Evolutionary conservation across 2,113 vertebrate species (phyloP), one percentile per base, ranked within the genome.

Genomic region (Callorhinus ursinus): DNA sequence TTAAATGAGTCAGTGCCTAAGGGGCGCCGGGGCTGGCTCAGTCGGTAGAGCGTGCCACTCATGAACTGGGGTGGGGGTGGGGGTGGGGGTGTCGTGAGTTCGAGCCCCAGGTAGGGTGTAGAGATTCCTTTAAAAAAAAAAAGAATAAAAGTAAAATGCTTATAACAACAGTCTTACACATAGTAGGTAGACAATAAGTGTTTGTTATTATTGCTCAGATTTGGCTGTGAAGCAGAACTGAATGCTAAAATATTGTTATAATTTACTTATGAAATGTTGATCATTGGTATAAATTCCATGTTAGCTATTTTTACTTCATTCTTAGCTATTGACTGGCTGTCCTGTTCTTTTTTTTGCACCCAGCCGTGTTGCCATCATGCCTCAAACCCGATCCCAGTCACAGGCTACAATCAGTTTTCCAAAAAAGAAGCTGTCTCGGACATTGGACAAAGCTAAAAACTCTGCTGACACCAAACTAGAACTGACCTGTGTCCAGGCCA

Each of bases 401-500:
- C 99, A 99, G 98, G 97, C 98, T 94, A 98, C 98, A 26, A 99
- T 99, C 96, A 26, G 46, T 83, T 99, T 99, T 95, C 99, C 99
- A 5, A 99, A 98, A 13, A 99, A 99, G 79, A 99, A 99, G 84
- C 99, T 98, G 22, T 93, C 97, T 55, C 96, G 67, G 82, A 92
- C 65, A 1, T 82, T n/a, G 61, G 67, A 24, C 67, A 97, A 93
- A 95, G 55, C 76, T 19, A 91, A 88, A 87, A 39, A 5, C 15
- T 51, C 39, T 0, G 18, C 22, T 12, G 74, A 90, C 13, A 22
- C 77, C 67, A 74, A 57, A 89, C 33, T 33, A 88, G 81, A 88
- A 49, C 39, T 33, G 16, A 72, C 81, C 49, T 74, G 79, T 42
- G 28, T 24, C 49, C 71, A 39, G 53, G 39, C 61, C 46, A 4